phyloP scores from a whole-genome alignment of 2,888 invertebrate genomes.

The Drosophila testacea region DNA sequence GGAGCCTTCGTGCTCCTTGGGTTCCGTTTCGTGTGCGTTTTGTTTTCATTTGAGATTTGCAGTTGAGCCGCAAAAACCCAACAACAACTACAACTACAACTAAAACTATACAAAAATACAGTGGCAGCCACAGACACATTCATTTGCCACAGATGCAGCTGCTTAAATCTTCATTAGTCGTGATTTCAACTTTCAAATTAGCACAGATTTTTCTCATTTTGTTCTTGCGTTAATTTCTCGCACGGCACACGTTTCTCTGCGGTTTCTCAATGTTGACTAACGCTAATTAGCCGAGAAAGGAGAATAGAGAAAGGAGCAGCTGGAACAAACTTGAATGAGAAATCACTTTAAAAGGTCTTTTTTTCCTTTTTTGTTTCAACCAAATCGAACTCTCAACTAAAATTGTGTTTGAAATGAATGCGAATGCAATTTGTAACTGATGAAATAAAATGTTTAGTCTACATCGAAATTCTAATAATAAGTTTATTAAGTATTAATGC shows the following conservation, averaged over 20 bases:
- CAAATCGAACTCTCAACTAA: neutral
- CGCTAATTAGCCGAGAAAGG: slow-evolving; percentile 41
- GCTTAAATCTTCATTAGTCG: slow-evolving; percentile 71
- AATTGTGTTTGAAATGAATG: neutral
- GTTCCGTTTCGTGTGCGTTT: slow-evolving; percentile 43
- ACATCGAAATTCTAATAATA: slow-evolving; percentile 11
- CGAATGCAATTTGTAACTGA: neutral
- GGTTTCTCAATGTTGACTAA: slow-evolving; percentile 57
- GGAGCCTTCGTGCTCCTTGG: slow-evolving; percentile 34
- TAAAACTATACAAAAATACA: neutral
- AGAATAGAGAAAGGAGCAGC: slow-evolving; percentile 1
- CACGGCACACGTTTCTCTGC: slow-evolving; percentile 50
- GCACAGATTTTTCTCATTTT: slow-evolving; percentile 49
- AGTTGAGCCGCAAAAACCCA: slow-evolving; percentile 27
- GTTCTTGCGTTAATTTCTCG: slow-evolving; percentile 57
- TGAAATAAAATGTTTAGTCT: slow-evolving; percentile 25
- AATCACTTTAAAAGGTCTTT: neutral
- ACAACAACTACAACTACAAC: slow-evolving; percentile 3
- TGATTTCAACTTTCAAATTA: slow-evolving; percentile 67
- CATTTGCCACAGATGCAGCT: slow-evolving; percentile 54
- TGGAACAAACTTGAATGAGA: neutral
- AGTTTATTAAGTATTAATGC: slow-evolving; percentile 36
- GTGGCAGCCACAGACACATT: slow-evolving; percentile 47
- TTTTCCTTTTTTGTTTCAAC: neutral
- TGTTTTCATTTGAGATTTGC: slow-evolving; percentile 64